Conservation (phyloP, 2,888 invertebrate genomes). For the Stomorhina lunata region DNA sequence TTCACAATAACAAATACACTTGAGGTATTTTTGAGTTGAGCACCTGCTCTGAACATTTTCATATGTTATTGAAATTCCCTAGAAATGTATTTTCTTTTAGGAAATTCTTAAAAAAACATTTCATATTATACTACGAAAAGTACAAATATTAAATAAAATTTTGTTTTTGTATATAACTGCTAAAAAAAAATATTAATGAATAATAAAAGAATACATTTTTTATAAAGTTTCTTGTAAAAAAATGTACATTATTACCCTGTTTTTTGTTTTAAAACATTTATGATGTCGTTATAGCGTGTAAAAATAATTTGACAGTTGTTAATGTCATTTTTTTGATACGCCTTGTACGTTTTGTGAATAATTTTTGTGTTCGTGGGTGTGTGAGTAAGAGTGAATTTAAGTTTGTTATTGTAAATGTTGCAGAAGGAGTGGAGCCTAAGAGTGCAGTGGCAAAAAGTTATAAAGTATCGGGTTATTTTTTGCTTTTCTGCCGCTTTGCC, state of each 20-base stretch:
- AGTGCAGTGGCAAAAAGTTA: not conserved
- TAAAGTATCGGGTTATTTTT: slow-evolving; percentile 14
- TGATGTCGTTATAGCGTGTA: slow-evolving; percentile 75
- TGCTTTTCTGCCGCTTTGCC: not conserved
- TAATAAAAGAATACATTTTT: too few relatives aligned
- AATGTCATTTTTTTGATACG: slow-evolving; percentile 68
- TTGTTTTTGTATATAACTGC: too few relatives aligned
- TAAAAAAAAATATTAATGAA: too few relatives aligned
- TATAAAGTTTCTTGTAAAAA: too few relatives aligned
- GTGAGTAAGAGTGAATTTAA: not conserved
- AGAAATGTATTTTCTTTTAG: too few relatives aligned
- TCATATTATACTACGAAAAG: too few relatives aligned
- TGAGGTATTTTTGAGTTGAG: too few relatives aligned
- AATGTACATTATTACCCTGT: not conserved
- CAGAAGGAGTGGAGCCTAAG: not conserved
- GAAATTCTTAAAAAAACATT: too few relatives aligned
- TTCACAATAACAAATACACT: too few relatives aligned
- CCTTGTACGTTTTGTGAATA: slow-evolving; percentile 37
- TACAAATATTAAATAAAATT: too few relatives aligned
- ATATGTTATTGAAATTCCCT: too few relatives aligned
- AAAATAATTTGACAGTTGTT: slow-evolving; percentile 67
- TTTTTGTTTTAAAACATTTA: slow-evolving; percentile 65
- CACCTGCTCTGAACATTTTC: too few relatives aligned
- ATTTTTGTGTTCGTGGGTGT: not conserved
- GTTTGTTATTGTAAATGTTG: slow-evolving; percentile 19